Evolutionary conservation across 2,113 vertebrate species (phyloP).

Genomic region (Cromileptes altivelis): DNA sequence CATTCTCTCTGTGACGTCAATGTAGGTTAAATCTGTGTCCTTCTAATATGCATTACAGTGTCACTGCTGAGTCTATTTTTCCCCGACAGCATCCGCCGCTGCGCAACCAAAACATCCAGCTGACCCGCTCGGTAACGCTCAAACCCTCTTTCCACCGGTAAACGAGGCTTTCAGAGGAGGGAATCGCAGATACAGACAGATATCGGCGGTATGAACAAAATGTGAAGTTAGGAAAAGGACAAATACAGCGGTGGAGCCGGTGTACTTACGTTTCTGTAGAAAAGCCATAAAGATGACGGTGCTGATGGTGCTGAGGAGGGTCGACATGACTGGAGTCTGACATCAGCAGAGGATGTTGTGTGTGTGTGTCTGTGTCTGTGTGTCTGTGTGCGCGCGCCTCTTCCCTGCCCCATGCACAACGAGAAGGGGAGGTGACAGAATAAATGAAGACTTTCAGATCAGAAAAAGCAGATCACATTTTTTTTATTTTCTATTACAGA

Average conservation of each 20-base stretch:
- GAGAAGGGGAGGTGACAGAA: conserved; percentile 1
- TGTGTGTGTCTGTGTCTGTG: conserved; percentile 40
- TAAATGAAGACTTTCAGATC: not conserved
- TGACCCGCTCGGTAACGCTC: not conserved
- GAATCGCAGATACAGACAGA: not conserved
- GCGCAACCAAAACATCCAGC: conserved; percentile 48
- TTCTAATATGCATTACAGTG: not conserved
- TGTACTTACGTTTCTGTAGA: conserved; percentile 56
- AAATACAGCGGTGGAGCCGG: not conserved
- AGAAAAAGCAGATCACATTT: not conserved
- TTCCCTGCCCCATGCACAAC: conserved; percentile 9
- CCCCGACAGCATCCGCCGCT: conserved; percentile 30
- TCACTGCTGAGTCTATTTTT: not conserved
- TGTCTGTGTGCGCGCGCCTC: conserved; percentile 11
- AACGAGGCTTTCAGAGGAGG: not conserved
- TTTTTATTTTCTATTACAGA: not conserved
- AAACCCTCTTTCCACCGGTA: not conserved
- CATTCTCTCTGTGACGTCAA: not conserved
- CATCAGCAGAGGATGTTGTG: conserved; percentile 41
- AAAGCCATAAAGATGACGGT: conserved; percentile 34
- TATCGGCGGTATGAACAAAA: not conserved
- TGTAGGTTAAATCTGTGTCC: not conserved
- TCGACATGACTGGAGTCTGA: conserved; percentile 71
- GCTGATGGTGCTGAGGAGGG: conserved; percentile 57
- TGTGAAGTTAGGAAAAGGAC: not conserved